Conservation (phyloP, 2,113 vertebrate species). For the Typhlomys cinereus region DNA sequence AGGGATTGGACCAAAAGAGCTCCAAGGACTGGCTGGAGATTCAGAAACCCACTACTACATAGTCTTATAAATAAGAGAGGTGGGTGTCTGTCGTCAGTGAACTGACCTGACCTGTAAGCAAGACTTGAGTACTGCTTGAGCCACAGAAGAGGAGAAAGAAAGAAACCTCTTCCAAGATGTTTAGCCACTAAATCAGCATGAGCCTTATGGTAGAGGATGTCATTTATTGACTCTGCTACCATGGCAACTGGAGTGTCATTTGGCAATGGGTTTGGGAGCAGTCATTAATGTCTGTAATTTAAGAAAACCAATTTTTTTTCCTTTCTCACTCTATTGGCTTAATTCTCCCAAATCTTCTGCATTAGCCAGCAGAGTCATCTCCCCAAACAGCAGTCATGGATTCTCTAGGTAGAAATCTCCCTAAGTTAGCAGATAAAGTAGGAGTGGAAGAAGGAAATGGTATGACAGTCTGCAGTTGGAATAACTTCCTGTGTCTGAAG, state of each 20-base stretch:
- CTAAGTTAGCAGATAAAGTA: neutral
- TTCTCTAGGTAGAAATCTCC: neutral
- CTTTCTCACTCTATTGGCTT: conserved; percentile 39
- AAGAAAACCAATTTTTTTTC: conserved; percentile 63
- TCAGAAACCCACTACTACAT: neutral
- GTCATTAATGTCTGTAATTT: conserved; percentile 48
- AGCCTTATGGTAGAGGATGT: conserved; percentile 36
- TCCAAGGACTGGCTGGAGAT: neutral
- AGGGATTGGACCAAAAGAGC: neutral
- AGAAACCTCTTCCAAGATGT: neutral
- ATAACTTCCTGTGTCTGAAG: neutral
- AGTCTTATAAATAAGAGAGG: neutral
- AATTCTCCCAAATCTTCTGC: conserved; percentile 38
- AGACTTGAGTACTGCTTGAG: neutral
- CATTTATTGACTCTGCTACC: conserved; percentile 46
- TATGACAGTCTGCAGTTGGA: neutral
- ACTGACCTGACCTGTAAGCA: neutral
- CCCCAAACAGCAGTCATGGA: conserved; percentile 7
- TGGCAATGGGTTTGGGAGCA: conserved; percentile 50
- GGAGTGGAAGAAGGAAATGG: neutral
- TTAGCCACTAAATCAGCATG: neutral
- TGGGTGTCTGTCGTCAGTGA: rapidly evolving
- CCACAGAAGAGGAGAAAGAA: neutral
- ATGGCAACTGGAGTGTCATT: conserved; percentile 59
- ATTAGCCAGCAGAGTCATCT: conserved; percentile 12